A percentile compares a stretch with the other conserved stretches of the same genome.
phyloP scores from a whole-genome alignment of 1,140 invertebrate species.

The Sitodiplosis mosellana region DNA sequence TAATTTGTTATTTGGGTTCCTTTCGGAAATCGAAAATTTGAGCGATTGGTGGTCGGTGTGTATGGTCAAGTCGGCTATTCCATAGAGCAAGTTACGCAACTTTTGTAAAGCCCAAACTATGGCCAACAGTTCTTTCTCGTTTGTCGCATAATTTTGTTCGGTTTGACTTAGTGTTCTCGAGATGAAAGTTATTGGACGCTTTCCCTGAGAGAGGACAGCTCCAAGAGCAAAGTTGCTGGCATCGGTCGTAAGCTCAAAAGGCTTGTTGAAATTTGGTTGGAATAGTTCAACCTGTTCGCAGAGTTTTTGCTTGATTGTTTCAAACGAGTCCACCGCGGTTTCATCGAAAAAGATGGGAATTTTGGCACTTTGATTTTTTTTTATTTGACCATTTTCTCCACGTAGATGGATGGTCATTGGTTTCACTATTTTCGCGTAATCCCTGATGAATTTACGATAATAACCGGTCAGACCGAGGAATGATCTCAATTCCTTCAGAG shows the following conservation, averaged over 20 bases:
- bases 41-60: neutral
- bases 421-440: constrained; percentile 1
- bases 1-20: neutral
- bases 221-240: constrained; percentile 14
- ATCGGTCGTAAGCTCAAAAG: constrained; percentile 18
- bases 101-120: neutral
- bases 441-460: constrained; percentile 9
- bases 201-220: constrained; percentile 18
- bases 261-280: constrained; percentile 17
- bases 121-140: neutral
- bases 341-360: constrained; percentile 1
- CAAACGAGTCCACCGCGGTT: constrained; percentile 16
- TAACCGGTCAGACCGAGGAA: constrained; percentile 8
- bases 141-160: neutral
- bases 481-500: neutral
- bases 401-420: constrained; percentile 5
- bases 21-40: neutral
- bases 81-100: neutral
- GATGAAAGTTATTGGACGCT: constrained; percentile 5
- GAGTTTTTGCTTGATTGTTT: constrained; percentile 20
- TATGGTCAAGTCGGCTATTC: neutral
- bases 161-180: constrained; percentile 17
- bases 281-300: constrained; percentile 21
- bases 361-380: constrained; percentile 3
- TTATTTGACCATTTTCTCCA: constrained; percentile 3